Evolutionary conservation across 2,888 invertebrate genomes (phyloP), one percentile per base, ranked within the genome.

Genomic region (Dinocampus coccinellae): DNA sequence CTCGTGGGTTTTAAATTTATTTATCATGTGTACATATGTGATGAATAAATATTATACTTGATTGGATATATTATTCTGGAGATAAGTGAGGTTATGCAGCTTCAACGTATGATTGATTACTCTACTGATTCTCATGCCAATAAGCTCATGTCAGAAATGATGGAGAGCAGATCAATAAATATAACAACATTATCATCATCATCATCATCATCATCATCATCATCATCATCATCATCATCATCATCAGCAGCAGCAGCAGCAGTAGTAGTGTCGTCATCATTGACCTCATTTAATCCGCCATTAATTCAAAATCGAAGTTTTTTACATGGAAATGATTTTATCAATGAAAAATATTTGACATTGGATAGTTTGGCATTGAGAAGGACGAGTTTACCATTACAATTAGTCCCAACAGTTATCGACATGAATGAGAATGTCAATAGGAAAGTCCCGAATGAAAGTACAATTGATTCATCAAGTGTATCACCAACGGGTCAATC

Each of bases 351-450:
- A 36, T 42, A 66, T 47, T 7, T 82, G 16, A 86, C 85, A 10
- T 77, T 87, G 13, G 86, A 87, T 73, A 83, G 85, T 70, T 76
- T 86, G 64, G 86, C 86, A 20, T 71, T 87, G 42, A 84, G 82
- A 63, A 78, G 82, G 53, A 77, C 83, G 6, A 81, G 80, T 29
- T 70, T 86, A 61, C 86, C 86, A 24, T 70, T 86, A 33, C 80
- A 80, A 61, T 75, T 86, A 70, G 76, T 84, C 34, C 84, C 85
- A 26, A 73, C 78, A 42, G 81, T 82, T 26, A 71, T 75, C 42
- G 58, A 60, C 13, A 53, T 72, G 7, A 61, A 63, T 53, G 75
- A 73, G 58, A 74, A 72, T 55, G 52, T 20, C n/a, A 69, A 36
- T 33, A 63, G 66, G 3, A 72, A 75, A 53, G 34, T n/a, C 33